These are phyloP conservation scores for Lasioglossum figueresi DNA, from an alignment of 2,888 invertebrate species.

Conservation along the genomic window DNA sequence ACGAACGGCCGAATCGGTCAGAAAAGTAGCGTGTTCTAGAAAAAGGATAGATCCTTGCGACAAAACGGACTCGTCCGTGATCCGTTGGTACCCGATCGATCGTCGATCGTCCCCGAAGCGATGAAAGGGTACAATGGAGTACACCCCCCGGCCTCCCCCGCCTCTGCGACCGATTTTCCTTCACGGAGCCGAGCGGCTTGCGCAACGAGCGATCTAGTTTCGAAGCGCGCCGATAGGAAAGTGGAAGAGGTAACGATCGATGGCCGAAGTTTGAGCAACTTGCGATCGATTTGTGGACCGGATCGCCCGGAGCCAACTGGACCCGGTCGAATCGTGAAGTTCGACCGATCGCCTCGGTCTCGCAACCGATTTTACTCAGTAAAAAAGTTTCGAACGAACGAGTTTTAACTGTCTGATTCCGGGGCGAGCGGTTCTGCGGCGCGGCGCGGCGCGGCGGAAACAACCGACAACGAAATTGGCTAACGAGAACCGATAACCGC, in stretches of 20 bases:
- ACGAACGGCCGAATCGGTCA: not conserved
- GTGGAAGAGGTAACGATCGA: conserved; percentile 40
- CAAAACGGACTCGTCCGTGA: not conserved
- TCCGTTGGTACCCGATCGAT: conserved; percentile 18
- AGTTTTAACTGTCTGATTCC: conserved; percentile 1
- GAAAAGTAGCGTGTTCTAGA: not conserved
- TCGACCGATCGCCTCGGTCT: conserved; percentile 42
- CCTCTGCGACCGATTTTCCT: conserved; percentile 4
- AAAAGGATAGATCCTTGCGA: not conserved
- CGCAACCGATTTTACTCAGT: conserved; percentile 50
- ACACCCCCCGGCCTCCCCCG: conserved; percentile 6
- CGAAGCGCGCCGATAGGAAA: conserved; percentile 39
- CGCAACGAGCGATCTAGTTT: conserved; percentile 57
- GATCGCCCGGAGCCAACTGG: conserved; percentile 43
- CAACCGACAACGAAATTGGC: conserved; percentile 44
- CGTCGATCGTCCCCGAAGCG: conserved; percentile 44
- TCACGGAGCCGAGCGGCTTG: conserved; percentile 10
- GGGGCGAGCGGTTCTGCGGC: not conserved
- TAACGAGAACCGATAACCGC: conserved; percentile 55
- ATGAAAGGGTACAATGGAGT: conserved; percentile 49
- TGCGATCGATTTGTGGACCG: conserved; percentile 7
- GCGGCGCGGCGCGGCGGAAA: conserved; percentile 19
- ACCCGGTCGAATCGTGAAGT: conserved; percentile 58
- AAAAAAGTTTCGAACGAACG: conserved; percentile 12
- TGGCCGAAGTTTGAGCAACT: conserved; percentile 60